phyloP scores from a whole-genome alignment of 2,888 invertebrate species.

The Zootermopsis nevadensis region DNA sequence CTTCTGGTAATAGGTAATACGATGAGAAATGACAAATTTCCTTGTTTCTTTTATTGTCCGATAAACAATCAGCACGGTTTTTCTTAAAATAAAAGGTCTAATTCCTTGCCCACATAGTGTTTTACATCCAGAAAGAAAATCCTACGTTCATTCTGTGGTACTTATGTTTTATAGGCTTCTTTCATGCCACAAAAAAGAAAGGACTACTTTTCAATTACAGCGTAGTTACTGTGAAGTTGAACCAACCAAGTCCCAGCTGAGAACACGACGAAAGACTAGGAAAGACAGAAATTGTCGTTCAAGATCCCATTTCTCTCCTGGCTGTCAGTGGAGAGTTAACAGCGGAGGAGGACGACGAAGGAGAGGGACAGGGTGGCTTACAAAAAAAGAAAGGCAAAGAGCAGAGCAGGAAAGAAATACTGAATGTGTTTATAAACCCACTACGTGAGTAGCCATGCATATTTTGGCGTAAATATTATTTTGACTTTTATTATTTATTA shows the following conservation, averaged over 20 bases:
- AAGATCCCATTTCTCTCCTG: constrained; percentile 39
- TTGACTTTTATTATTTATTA: too few relatives aligned
- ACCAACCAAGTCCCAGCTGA: constrained; percentile 33
- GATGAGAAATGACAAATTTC: too few relatives aligned
- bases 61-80: too few relatives aligned
- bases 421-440: not conserved
- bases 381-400: constrained; percentile 6
- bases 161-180: not conserved
- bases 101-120: too few relatives aligned
- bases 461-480: too few relatives aligned
- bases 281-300: constrained; percentile 42
- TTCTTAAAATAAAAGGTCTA: too few relatives aligned
- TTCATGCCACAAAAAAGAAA: not conserved
- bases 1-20: too few relatives aligned
- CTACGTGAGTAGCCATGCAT: not conserved
- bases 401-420: constrained; percentile 6
- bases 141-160: too few relatives aligned
- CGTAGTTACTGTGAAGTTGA: constrained; percentile 6
- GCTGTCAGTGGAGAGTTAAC: constrained; percentile 38
- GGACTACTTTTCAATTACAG: constrained; percentile 31
- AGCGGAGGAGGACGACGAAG: not conserved
- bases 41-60: too few relatives aligned
- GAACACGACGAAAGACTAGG: constrained; percentile 37
- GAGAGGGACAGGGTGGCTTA: not conserved
- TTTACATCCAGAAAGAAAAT: too few relatives aligned